These are phyloP conservation scores for Hirundichthys speculiger DNA, from an alignment of 2,113 vertebrate species.

Conservation along the genomic window DNA sequence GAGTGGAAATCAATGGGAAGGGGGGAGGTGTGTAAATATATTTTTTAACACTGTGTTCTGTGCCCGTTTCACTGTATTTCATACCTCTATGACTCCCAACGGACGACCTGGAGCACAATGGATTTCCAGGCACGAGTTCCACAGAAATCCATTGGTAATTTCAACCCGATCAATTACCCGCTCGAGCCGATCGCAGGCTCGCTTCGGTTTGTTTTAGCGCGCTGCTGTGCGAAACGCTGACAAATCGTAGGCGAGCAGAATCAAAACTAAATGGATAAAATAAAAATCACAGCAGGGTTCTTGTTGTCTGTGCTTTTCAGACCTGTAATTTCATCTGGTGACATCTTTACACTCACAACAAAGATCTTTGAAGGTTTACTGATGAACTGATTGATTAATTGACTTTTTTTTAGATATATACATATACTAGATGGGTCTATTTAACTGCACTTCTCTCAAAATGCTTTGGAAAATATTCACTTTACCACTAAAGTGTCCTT, in stretches of 20 bases:
- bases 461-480: too few relatives aligned
- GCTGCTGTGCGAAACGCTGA: slow-evolving; percentile 35
- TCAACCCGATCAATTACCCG: slow-evolving; percentile 79
- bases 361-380: too few relatives aligned
- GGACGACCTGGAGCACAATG: slow-evolving; percentile 66
- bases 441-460: too few relatives aligned
- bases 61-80: slow-evolving; percentile 70
- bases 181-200: slow-evolving; percentile 67
- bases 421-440: too few relatives aligned
- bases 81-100: slow-evolving; percentile 73
- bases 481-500: too few relatives aligned
- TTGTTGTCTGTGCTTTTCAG: too few relatives aligned
- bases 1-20: slow-evolving; percentile 73
- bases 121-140: slow-evolving; percentile 60
- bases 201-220: slow-evolving; percentile 57
- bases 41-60: slow-evolving; percentile 70
- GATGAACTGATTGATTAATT: too few relatives aligned
- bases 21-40: slow-evolving; percentile 72
- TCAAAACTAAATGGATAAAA: neutral
- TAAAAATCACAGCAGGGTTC: neutral
- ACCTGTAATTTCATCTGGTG: too few relatives aligned
- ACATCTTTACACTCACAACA: too few relatives aligned
- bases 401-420: too few relatives aligned
- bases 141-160: slow-evolving; percentile 80
- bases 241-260: slow-evolving; percentile 12